Conservation (phyloP, 2,113 vertebrate genomes). For the Platysternon megacephalum region DNA sequence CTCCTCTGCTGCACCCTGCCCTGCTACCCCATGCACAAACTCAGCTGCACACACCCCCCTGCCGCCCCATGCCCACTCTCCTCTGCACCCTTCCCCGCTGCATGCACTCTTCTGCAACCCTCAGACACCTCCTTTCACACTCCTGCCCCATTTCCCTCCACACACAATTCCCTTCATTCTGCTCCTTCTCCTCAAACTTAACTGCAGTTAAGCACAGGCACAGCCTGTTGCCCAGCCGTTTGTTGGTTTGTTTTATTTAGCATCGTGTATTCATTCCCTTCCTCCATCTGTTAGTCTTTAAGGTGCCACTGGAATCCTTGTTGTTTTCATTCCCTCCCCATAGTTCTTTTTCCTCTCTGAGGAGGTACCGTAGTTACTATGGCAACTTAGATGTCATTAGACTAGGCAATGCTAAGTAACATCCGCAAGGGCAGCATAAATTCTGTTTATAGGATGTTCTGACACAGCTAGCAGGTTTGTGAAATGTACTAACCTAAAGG, state of each 20-base stretch:
- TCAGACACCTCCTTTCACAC: too few species aligned
- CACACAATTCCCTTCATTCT: too few species aligned
- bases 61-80: too few species aligned
- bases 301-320: too few species aligned
- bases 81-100: too few species aligned
- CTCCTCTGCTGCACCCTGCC: too few species aligned
- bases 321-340: not conserved
- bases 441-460: not conserved
- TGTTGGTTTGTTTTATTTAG: not conserved
- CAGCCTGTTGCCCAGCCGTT: not conserved
- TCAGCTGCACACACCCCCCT: too few species aligned
- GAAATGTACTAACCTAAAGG: not conserved
- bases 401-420: not conserved
- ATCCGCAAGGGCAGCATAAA: not conserved
- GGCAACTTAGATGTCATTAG: not conserved
- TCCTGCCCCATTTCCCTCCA: too few species aligned
- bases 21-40: too few species aligned
- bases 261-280: not conserved
- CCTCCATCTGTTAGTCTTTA: too few species aligned
- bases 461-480: not conserved
- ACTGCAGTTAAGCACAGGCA: not conserved
- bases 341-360: not conserved
- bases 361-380: not conserved
- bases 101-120: too few species aligned
- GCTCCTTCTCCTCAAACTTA: not conserved